These are phyloP conservation scores for Idaea aversata DNA, from an alignment of 2,888 invertebrate species.

Conservation along the genomic window DNA sequence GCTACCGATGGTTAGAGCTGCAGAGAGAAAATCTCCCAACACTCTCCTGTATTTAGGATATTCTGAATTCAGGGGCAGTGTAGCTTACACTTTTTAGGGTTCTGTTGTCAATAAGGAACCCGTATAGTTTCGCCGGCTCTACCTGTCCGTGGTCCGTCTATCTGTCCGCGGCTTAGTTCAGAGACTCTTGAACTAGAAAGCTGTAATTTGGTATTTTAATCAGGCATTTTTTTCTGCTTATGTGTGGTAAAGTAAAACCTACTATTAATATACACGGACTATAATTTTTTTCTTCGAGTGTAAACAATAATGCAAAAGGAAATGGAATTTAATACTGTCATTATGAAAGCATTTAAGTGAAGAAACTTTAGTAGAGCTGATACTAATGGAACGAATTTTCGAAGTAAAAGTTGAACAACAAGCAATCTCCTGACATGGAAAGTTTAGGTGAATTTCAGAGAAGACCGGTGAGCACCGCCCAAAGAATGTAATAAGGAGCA, in stretches of 20 bases:
- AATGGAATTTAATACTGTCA: slow-evolving; percentile 46
- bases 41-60: too few species aligned
- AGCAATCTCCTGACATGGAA: slow-evolving; percentile 70
- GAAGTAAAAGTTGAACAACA: slow-evolving; percentile 74
- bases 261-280: background rate
- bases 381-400: slow-evolving; percentile 73
- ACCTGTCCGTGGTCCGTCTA: too few species aligned
- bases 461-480: slow-evolving; percentile 64
- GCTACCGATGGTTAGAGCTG: too few species aligned
- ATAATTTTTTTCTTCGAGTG: background rate
- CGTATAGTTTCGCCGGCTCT: too few species aligned
- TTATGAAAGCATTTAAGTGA: slow-evolving; percentile 58
- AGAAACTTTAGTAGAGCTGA: slow-evolving; percentile 58
- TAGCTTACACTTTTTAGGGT: too few species aligned
- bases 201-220: too few species aligned
- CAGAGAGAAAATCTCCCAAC: too few species aligned
- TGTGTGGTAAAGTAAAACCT: slow-evolving; percentile 19
- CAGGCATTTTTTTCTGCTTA: background rate
- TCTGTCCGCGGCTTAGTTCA: too few species aligned
- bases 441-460: slow-evolving; percentile 67
- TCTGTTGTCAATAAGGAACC: too few species aligned
- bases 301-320: slow-evolving; percentile 25
- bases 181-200: too few species aligned
- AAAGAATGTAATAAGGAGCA: slow-evolving; percentile 79
- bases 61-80: too few species aligned